Conservation (phyloP, 2,113 vertebrate genomes). For the Peucedramus taeniatus region DNA sequence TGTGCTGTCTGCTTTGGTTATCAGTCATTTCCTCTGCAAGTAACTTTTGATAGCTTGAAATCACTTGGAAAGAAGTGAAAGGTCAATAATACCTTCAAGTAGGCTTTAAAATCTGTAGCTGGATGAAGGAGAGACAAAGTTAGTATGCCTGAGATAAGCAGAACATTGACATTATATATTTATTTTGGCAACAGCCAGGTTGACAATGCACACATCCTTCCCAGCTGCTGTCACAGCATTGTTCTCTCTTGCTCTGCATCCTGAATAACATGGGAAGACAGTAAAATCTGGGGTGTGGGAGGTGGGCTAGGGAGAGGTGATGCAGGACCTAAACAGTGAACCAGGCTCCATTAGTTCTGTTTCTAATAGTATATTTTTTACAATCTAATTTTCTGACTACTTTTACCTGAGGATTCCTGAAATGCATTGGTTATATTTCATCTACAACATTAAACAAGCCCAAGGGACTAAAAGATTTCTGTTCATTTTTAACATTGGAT, state of each 20-base stretch:
- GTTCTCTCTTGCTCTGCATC: background rate
- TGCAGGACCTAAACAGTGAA: background rate
- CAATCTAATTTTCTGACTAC: background rate
- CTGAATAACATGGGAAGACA: background rate
- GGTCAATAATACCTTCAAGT: background rate
- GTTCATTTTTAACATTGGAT: background rate
- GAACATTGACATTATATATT: background rate
- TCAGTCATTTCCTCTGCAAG: background rate
- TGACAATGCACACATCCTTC: background rate
- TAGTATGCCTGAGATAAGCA: background rate
- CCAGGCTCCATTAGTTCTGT: background rate
- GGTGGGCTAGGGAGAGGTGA: background rate
- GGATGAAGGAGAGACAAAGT: background rate
- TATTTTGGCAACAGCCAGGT: background rate
- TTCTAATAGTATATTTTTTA: background rate
- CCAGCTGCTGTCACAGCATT: background rate
- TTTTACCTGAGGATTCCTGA: background rate
- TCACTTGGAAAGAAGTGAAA: background rate
- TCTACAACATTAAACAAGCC: background rate
- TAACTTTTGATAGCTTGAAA: background rate
- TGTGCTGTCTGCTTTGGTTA: background rate
- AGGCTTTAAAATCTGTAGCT: background rate
- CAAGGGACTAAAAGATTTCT: background rate
- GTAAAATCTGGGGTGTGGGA: fast-evolving
- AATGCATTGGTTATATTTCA: background rate